These are phyloP conservation scores for Chloroclystis v-ata DNA, from an alignment of 2,888 invertebrate species.

Conservation along the genomic window DNA sequence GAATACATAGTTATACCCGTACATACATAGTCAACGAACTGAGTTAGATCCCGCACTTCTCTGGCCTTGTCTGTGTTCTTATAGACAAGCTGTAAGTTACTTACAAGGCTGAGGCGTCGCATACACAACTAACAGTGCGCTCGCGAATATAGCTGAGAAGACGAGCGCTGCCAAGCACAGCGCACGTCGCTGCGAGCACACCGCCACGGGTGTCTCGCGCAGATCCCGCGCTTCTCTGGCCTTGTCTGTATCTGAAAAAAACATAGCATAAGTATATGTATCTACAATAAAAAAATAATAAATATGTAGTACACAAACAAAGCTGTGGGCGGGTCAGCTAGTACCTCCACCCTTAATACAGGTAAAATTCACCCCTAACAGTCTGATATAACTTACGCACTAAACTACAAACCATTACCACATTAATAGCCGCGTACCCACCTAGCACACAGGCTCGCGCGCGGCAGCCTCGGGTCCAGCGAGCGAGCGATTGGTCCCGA, in stretches of 20 bases:
- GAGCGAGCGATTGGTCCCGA: too few relatives aligned
- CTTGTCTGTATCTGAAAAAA: slow-evolving; percentile 58
- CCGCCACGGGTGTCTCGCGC: slow-evolving; percentile 83
- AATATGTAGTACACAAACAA: not conserved
- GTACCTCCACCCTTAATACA: too few relatives aligned
- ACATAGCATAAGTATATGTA: not conserved
- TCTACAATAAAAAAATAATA: not conserved
- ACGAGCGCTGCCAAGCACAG: slow-evolving; percentile 88
- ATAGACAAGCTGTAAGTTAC: too few relatives aligned
- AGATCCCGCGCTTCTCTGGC: slow-evolving; percentile 64
- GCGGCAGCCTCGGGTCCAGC: too few relatives aligned
- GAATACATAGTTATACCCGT: too few relatives aligned
- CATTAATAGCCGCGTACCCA: too few relatives aligned
- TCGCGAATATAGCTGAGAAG: slow-evolving; percentile 87
- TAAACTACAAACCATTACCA: too few relatives aligned
- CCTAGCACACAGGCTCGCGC: too few relatives aligned
- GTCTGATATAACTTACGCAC: too few relatives aligned
- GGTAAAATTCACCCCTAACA: too few relatives aligned
- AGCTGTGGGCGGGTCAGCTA: too few relatives aligned
- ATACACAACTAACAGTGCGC: slow-evolving; percentile 92
- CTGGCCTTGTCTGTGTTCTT: slow-evolving; percentile 69
- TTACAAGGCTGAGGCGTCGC: slow-evolving; percentile 91
- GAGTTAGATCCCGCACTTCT: slow-evolving; percentile 61
- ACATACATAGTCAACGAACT: too few relatives aligned
- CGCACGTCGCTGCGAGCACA: slow-evolving; percentile 91